Percentiles rank a stretch among this genome's conserved stretches.
Conservation (phyloP, 1,140 invertebrate species). For the Drosophila nebulosa region DNA sequence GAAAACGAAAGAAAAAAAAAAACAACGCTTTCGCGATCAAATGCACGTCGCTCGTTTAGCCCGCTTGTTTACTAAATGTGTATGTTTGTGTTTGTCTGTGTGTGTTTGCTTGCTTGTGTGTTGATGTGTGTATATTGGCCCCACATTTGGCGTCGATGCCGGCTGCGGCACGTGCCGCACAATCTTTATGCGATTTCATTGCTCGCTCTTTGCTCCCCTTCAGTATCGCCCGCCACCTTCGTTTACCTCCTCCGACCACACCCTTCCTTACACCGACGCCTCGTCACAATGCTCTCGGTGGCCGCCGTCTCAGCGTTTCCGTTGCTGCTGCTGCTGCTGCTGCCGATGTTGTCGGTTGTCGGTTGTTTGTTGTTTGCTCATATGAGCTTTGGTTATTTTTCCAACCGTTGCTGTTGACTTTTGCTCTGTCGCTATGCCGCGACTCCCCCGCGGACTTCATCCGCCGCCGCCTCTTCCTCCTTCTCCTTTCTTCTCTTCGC, state of each 20-base stretch:
- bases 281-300: not conserved
- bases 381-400: constrained; percentile 55
- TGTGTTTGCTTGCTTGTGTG: constrained; percentile 15
- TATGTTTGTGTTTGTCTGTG: not conserved
- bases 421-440: constrained; percentile 46
- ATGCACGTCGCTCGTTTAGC: constrained; percentile 55
- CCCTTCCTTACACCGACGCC: not conserved
- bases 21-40: constrained; percentile 58
- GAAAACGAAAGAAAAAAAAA: not conserved
- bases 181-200: constrained; percentile 58
- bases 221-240: not conserved
- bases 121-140: constrained; percentile 47
- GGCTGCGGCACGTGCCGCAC: constrained; percentile 63
- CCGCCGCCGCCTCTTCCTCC: not conserved
- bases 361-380: constrained; percentile 57
- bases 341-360: not conserved
- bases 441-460: no score
- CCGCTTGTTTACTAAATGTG: not conserved
- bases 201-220: constrained; percentile 8
- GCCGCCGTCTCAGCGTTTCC: constrained; percentile 11
- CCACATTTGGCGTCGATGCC: constrained; percentile 57
- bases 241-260: no score
- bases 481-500: not conserved
- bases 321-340: not conserved
- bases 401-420: constrained; percentile 47